Conservation (phyloP, 1,140 invertebrate genomes). For the Diachasma alloeum region DNA sequence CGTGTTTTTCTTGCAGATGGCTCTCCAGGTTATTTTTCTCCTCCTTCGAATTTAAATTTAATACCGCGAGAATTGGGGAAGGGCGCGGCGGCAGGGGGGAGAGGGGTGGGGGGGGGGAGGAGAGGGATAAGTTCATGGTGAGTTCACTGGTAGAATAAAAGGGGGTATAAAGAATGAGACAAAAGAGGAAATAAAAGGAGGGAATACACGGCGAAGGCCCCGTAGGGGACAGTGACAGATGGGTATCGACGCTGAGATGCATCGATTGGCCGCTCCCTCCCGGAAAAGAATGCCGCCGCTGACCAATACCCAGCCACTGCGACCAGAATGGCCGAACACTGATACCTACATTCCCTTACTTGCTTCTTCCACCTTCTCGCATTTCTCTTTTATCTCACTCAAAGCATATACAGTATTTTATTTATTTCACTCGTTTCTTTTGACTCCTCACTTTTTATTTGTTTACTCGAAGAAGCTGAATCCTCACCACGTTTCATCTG, state of each 20-base stretch:
- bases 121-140: slow-evolving; percentile 2
- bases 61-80: neutral
- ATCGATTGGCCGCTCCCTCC: slow-evolving; percentile 63
- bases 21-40: neutral
- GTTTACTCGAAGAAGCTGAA: neutral
- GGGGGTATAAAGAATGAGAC: slow-evolving; percentile 21
- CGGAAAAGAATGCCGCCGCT: slow-evolving; percentile 62
- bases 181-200: slow-evolving; percentile 35
- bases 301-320: slow-evolving; percentile 60
- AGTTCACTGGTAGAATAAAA: slow-evolving; percentile 17
- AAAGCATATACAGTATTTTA: neutral
- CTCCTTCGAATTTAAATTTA: slow-evolving; percentile 1
- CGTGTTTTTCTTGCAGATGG: neutral
- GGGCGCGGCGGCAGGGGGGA: no score
- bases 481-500: neutral
- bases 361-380: slow-evolving; percentile 21
- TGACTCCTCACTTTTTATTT: neutral
- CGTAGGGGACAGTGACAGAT: slow-evolving; percentile 62
- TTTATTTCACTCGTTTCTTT: slow-evolving; percentile 1
- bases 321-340: slow-evolving; percentile 59
- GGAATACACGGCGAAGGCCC: slow-evolving; percentile 27
- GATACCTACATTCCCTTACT: slow-evolving; percentile 41
- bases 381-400: slow-evolving; percentile 17
- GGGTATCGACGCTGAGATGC: slow-evolving; percentile 62
- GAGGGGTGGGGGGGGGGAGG: neutral